A percentile compares a stretch with the other conserved stretches of the same genome.
These are phyloP conservation scores for Tipula lateralis DNA, from an alignment of 2,888 invertebrate species.

Conservation along the genomic window DNA sequence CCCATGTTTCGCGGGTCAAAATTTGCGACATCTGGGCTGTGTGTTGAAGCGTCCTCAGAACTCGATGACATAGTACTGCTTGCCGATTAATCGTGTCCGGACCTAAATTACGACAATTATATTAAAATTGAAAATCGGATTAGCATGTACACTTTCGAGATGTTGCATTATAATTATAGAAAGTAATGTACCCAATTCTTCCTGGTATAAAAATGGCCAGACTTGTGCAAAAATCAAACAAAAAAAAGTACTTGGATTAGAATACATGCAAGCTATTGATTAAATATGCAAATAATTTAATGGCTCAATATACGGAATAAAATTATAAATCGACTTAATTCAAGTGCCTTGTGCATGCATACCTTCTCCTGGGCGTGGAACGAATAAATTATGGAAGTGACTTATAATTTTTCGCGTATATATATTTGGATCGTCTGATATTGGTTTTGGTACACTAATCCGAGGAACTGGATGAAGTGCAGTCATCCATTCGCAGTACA, in stretches of 20 bases:
- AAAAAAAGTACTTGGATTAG: constrained; percentile 31
- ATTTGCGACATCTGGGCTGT: constrained; percentile 69
- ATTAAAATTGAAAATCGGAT: not conserved
- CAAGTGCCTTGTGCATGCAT: constrained; percentile 41
- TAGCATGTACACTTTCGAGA: not conserved
- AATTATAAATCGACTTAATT: constrained; percentile 16
- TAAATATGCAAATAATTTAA: constrained; percentile 30
- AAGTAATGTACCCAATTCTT: constrained; percentile 68
- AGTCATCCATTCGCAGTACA: constrained; percentile 95
- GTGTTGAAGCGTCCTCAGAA: constrained; percentile 77
- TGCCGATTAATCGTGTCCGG: constrained; percentile 88
- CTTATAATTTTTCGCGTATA: constrained; percentile 86
- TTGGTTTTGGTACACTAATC: constrained; percentile 82
- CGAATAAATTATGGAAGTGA: constrained; percentile 91
- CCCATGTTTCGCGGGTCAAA: constrained; percentile 86
- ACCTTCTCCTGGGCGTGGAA: constrained; percentile 91
- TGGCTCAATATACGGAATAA: constrained; percentile 29
- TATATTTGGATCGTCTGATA: constrained; percentile 81
- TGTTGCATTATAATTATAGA: not conserved
- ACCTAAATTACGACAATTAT: constrained; percentile 51
- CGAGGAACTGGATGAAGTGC: constrained; percentile 79
- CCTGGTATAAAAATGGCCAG: constrained; percentile 84
- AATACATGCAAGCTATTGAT: constrained; percentile 31
- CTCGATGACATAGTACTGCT: constrained; percentile 88
- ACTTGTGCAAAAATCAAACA: constrained; percentile 54